Base-by-base conservation (phyloP, 2,888 invertebrate species). In the Troglohyphantes excavatus region DNA sequence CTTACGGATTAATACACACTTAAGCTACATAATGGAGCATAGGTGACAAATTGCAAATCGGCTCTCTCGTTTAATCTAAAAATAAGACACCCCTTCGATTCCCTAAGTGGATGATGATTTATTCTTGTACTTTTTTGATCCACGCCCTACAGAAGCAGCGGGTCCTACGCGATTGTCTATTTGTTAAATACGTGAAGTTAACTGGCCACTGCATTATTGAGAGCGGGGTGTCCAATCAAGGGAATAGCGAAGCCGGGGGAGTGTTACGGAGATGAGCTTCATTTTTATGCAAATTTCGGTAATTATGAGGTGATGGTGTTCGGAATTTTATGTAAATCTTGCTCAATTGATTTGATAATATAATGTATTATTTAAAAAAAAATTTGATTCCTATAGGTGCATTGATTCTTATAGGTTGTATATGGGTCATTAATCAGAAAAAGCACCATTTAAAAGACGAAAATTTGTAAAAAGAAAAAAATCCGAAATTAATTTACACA, bases 1-100 rank as follows among this genome's bases (percentile, higher is more conserved):
- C 68, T 81, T 82, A 9, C 26, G 88, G 59, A 89, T 89, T 89
- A 89, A 89, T 89, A 89, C 88, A 75, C 88, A 76, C 88, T 89
- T 89, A 89, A 82, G 73, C 39, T 82, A 82, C 88, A 90, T 90
- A 90, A 90, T 90, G 89, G 89, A 84, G 65, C 68, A 27, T 17
- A 78, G 84, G 90, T 90, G 90, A 84, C 84, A 84, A 90, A 89
- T 89, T 89, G 89, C 76, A 83, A 89, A 90, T 90, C 90, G 84
- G 78, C 79, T 90, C 53, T 53, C 53, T 70, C 84, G 53, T 90
- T 88, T 84, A 90, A 90, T 84, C 90, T 78, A 83, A 90, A 90
- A 90, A 90, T 90, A 90, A 90, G 61, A 78, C 53, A 43, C 89
- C 21, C 83, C 63, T 23, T 61, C 61, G 39, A 61, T 89, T 65